Base-by-base conservation (phyloP, 2,888 invertebrate species). In the Yponomeuta plumbellus region DNA sequence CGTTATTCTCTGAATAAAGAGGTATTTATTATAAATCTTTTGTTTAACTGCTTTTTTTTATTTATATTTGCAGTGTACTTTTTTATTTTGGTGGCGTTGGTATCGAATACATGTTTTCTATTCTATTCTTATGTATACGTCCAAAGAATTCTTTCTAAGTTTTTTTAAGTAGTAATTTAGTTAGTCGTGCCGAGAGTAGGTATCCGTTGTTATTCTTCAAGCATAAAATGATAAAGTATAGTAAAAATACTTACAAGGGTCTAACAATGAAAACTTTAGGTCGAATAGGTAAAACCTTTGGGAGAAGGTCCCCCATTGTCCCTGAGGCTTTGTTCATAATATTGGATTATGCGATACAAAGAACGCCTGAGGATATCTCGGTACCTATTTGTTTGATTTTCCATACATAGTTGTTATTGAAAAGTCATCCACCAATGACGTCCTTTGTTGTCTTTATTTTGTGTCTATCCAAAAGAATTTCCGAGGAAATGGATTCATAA, bases 271-370 rank as follows among this genome's bases (percentile, higher is more conserved):
- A 52, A 52, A 52, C 44, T 52, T 6, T 17, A 17, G 44, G 17
- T 17, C 17, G 44, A 52, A 52, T 52, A 52, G 44, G 44, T 52
- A 52, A 17, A 52, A 52, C 44, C 44, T 52, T 52, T 52, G 44
- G 17, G 44, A 52, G 17, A 17, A 52, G 17, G 44, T 13, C 17
- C 44, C 44, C 44, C 44, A 52, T 52, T 52, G 44, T 52, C 44
- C 44, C 44, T 52, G 44, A 17, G 44, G 44, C 44, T 17, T 52
- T 52, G 44, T 52, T 52, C 44, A 13, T 52, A 52, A 52, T 52
- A 52, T 52, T 52, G 44, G 17, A 52, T 52, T 52, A 52, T 52
- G 44, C 44, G 44, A 52, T 52, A 52, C 44, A 52, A 52, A 52
- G 44, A 52, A 52, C 17, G 44, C 44, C 17, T 17, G 44, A 59